Percentiles rank a stretch among this genome's conserved stretches.
These are phyloP conservation scores for Globicephala melas DNA, from an alignment of 2,113 vertebrate species.

Conservation along the genomic window DNA sequence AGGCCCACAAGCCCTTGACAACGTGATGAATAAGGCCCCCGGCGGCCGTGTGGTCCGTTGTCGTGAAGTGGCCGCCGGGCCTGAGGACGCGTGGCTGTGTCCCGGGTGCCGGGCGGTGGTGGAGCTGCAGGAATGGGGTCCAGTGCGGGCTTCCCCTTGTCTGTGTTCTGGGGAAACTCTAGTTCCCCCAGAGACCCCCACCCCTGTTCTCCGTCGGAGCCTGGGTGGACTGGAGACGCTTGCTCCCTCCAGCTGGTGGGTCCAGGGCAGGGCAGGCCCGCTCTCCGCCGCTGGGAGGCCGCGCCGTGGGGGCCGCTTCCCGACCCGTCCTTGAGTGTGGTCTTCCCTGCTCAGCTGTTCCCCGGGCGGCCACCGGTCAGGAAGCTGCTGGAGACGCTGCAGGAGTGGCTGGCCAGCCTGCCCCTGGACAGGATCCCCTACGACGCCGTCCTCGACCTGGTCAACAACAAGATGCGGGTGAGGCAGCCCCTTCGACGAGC, in stretches of 20 bases:
- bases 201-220: too few relatives aligned
- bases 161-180: neutral
- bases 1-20: neutral
- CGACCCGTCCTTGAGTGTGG: neutral
- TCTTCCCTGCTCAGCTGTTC: conserved; percentile 87
- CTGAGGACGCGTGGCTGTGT: accelerated
- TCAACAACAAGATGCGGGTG: conserved; percentile 98
- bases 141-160: accelerated
- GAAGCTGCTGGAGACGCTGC: conserved; percentile 93
- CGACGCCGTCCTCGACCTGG: conserved; percentile 92
- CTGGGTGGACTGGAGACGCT: neutral
- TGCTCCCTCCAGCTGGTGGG: neutral
- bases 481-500: neutral
- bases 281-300: accelerated
- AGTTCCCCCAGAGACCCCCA: neutral
- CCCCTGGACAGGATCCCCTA: conserved; percentile 94
- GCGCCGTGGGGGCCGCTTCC: accelerated
- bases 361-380: conserved; percentile 90
- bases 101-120: too few relatives aligned
- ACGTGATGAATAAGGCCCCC: neutral
- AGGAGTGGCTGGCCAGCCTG: conserved; percentile 94
- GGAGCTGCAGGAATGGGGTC: neutral
- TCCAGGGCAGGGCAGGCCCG: neutral
- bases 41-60: neutral
- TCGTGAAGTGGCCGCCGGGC: neutral